Evolutionary conservation across 35 echinoderm and acorn worm genomes (phyloP), one percentile per base, ranked within the genome.

Genomic region (Diadema setosum): DNA sequence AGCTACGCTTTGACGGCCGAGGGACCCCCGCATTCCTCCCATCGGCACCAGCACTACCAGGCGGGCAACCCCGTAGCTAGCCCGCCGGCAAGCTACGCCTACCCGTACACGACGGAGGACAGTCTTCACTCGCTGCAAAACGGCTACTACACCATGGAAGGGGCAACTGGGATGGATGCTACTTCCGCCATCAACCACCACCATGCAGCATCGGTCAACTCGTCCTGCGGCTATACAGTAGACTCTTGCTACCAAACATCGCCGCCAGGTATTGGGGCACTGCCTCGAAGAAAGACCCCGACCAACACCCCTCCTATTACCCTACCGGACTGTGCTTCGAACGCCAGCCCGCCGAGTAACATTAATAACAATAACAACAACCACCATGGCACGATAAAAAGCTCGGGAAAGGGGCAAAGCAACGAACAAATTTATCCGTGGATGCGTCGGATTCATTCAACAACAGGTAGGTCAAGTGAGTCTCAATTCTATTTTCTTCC

Each of bases 101-200:
- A 78, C 73, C 73, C 73, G 34, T 78, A 78, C 39, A 44, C 73
- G 34, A 44, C 73, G 34, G 73, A 78, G n/a, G 73, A 78, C 30
- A 78, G 73, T 36, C 40, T 78, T 39, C 73, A 78, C 33, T 78
- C 73, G 2, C 73, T 78, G 7, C 73, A 78, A 78, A 78, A 78
- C 73, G 73, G 73, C 73, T 78, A 78, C 34, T 78, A 78, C 73
- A 78, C 73, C 14, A 78, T 78, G 73, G 73, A 78, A 78, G 73
- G 73, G 73, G 73, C 73, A 35, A 78, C 73, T 41, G 73, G 73
- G 34, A 78, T 78, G 73, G 73, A 78, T 44, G 73, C 73, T 41
- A 42, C 73, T 7, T 35, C 73, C 24, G 73, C 73, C 6, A 78
- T 78, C 17, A 78, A 78, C 73, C 73, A 78, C 73, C 73, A 78